Percentiles rank a stretch among this genome's conserved stretches.
These are phyloP conservation scores for Nicator chloris DNA, from an alignment of 2,113 vertebrate species.

Conservation along the genomic window DNA sequence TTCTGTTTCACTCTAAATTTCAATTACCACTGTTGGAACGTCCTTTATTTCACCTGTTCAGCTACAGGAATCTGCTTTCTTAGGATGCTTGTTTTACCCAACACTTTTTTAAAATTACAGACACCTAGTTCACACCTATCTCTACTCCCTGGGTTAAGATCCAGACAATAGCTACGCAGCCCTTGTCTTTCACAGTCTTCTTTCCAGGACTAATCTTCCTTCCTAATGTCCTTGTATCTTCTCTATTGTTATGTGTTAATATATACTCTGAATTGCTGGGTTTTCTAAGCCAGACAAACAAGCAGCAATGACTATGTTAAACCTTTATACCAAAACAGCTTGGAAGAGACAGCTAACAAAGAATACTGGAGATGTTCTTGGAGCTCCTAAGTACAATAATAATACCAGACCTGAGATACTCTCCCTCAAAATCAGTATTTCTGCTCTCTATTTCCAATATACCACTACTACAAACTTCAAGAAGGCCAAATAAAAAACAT, in stretches of 20 bases:
- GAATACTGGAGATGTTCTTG: neutral
- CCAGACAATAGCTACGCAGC: neutral
- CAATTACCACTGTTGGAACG: neutral
- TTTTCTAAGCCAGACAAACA: neutral
- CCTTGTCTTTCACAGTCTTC: neutral
- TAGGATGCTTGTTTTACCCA: neutral
- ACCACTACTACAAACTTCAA: neutral
- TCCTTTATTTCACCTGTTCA: neutral
- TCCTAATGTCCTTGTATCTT: neutral
- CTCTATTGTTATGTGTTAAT: neutral
- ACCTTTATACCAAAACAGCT: neutral
- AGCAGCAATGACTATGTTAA: neutral
- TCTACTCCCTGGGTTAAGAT: neutral
- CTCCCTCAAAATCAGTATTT: neutral
- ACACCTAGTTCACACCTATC: neutral
- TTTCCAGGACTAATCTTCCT: neutral
- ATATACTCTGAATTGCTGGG: neutral
- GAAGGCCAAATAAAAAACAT: neutral
- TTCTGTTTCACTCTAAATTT: neutral
- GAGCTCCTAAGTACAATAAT: neutral
- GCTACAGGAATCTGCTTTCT: neutral
- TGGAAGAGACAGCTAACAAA: neutral
- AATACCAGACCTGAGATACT: neutral
- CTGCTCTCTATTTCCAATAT: neutral
- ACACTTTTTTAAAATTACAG: neutral